Conservation (phyloP, 2,888 invertebrate genomes). For the Apodemia hepburni region DNA sequence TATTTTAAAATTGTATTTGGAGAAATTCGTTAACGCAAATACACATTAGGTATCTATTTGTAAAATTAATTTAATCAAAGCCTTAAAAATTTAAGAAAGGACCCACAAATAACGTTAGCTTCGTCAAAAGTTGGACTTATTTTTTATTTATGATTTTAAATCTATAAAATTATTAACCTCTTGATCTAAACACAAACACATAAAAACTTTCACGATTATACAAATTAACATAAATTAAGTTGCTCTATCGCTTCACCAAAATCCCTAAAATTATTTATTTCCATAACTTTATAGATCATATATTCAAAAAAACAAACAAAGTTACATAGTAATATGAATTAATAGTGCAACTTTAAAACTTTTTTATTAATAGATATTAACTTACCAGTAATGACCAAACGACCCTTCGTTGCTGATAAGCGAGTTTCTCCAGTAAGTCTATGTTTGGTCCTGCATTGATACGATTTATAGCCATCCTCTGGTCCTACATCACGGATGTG, state of each 20-base stretch:
- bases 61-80: no score
- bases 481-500: conserved; percentile 97
- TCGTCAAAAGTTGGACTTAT: no score
- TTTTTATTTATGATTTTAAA: no score
- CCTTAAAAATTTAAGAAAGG: no score
- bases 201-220: background rate
- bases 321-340: conserved; percentile 29
- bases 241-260: background rate
- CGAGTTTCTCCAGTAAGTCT: conserved; percentile 95
- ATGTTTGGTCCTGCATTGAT: conserved; percentile 96
- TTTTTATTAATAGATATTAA: conserved; percentile 26
- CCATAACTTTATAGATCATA: no score
- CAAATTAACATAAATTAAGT: background rate
- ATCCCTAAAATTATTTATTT: background rate
- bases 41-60: no score
- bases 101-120: no score
- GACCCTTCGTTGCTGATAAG: conserved; percentile 95
- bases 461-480: conserved; percentile 96
- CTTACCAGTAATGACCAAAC: conserved; percentile 97
- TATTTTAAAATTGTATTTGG: no score
- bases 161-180: no score
- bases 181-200: no score
- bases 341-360: conserved; percentile 31
- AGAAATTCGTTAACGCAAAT: no score
- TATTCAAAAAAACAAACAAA: background rate